A percentile compares a stretch with the other conserved stretches of the same genome.
These are phyloP conservation scores for Caenorhabditis panamensis DNA, from an alignment of 2,888 invertebrate species.

Conservation along the genomic window DNA sequence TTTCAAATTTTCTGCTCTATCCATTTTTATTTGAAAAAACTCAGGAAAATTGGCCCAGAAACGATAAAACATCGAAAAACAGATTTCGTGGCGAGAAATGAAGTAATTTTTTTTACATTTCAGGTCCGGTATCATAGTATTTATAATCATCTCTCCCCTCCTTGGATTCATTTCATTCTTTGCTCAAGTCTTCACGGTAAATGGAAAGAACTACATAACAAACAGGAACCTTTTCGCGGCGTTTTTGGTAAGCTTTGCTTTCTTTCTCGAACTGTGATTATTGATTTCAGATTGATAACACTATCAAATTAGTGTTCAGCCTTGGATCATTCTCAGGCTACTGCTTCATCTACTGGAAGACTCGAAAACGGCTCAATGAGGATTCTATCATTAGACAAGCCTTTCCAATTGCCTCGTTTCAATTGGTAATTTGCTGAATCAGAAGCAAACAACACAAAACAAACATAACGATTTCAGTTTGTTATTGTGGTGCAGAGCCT, in stretches of 20 bases:
- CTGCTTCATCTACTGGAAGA: background rate
- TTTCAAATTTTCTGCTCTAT: no score
- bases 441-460: no score
- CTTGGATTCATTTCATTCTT: conserved; percentile 8
- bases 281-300: background rate
- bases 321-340: background rate
- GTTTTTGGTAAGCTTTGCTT: conserved; percentile 10
- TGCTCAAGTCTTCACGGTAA: conserved; percentile 1
- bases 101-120: no score
- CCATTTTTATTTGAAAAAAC: no score
- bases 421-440: background rate
- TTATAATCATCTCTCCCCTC: background rate
- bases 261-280: background rate
- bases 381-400: background rate
- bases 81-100: no score
- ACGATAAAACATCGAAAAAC: no score
- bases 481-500: background rate
- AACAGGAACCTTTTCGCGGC: background rate
- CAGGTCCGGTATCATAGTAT: background rate
- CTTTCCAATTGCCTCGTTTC: background rate
- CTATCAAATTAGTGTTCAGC: background rate
- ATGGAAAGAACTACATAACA: background rate
- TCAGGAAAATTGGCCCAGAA: no score
- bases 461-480: no score
- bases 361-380: background rate